Percentiles rank a stretch among this genome's conserved stretches.
Conservation (phyloP, 2,888 invertebrate species). For the Dioctria linearis region DNA sequence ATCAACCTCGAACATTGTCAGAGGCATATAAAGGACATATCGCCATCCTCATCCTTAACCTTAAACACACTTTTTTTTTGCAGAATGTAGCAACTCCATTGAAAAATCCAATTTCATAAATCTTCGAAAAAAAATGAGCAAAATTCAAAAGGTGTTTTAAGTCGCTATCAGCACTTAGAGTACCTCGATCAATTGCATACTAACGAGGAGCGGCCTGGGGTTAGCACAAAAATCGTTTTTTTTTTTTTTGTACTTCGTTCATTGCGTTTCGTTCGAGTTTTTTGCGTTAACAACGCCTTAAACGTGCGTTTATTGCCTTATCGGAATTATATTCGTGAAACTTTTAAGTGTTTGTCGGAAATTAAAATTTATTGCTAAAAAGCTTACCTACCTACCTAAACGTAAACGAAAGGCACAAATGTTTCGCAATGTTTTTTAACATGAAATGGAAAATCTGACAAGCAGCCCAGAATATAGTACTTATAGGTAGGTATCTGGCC, state of each 20-base stretch:
- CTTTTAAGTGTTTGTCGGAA: conserved; percentile 30
- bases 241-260: no score
- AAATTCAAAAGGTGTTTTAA: conserved; percentile 19
- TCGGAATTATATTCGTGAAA: conserved; percentile 18
- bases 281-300: conserved; percentile 24
- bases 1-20: no score
- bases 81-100: no score
- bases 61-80: no score
- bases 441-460: conserved; percentile 43
- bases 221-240: not conserved
- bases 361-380: conserved; percentile 35
- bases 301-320: conserved; percentile 27
- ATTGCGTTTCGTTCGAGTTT: conserved; percentile 19
- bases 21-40: no score
- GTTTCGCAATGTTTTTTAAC: conserved; percentile 22
- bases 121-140: conserved; percentile 6
- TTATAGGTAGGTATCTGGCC: conserved; percentile 10
- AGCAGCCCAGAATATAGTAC: conserved; percentile 1
- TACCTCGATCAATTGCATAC: conserved; percentile 11
- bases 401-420: not conserved
- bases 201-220: conserved; percentile 27
- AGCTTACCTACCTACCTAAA: not conserved
- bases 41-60: no score
- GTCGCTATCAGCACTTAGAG: not conserved
- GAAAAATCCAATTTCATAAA: not conserved